These are phyloP conservation scores for Notamacropus eugenii DNA, from an alignment of 2,797 vertebrate genomes.

Conservation along the genomic window DNA sequence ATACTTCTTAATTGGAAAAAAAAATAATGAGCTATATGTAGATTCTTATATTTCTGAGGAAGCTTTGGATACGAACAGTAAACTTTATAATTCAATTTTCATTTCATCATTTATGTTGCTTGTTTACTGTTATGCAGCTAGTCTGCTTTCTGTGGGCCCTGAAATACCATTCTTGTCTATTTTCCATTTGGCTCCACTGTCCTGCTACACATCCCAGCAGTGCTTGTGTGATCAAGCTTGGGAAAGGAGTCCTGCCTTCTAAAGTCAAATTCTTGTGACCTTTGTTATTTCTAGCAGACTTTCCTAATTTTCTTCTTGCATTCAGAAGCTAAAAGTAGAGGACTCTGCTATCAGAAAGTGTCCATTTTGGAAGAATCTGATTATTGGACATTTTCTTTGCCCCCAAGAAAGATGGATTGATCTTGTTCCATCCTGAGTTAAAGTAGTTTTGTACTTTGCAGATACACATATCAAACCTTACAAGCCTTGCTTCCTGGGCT, in stretches of 20 bases:
- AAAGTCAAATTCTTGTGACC: neutral
- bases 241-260: neutral
- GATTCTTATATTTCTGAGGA: constrained; percentile 34
- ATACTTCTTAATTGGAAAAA: constrained; percentile 56
- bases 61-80: neutral
- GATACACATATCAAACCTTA: neutral
- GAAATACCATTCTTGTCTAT: neutral
- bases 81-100: constrained; percentile 2
- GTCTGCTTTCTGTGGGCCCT: neutral
- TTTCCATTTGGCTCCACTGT: neutral
- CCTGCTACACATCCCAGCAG: neutral
- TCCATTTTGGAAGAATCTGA: constrained; percentile 38
- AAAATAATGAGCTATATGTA: neutral
- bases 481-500: constrained; percentile 1
- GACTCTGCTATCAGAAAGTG: constrained; percentile 5
- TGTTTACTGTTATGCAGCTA: neutral
- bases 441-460: constrained; percentile 12
- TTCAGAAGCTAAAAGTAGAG: constrained; percentile 23
- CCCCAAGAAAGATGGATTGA: neutral
- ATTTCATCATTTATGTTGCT: neutral
- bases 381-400: neutral
- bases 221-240: neutral
- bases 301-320: neutral
- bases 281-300: neutral
- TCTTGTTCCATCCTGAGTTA: neutral